Percentiles rank a stretch among this genome's conserved stretches.
Conservation (phyloP, 2,797 vertebrate genomes). For the Pelobates cultripes region DNA sequence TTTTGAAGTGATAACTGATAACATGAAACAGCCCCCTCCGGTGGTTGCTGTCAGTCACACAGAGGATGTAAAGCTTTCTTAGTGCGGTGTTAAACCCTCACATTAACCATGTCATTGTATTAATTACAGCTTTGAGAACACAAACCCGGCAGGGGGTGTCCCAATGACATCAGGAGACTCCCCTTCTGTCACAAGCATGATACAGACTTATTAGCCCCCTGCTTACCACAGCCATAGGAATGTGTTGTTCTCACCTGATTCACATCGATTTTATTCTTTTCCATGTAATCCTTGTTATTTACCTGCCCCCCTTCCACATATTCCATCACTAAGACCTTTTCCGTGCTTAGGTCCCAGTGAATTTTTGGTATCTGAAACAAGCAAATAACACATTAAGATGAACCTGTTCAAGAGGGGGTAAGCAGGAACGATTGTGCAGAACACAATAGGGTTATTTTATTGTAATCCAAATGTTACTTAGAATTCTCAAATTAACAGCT, state of each 20-base stretch:
- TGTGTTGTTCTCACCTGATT: constrained; percentile 80
- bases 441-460: too few species aligned
- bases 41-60: constrained; percentile 11
- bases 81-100: neutral
- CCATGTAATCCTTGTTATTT: constrained; percentile 90
- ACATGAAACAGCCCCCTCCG: neutral
- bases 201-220: constrained; percentile 21
- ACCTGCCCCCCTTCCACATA: constrained; percentile 93
- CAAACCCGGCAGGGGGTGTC: constrained; percentile 1
- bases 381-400: constrained; percentile 10
- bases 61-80: constrained; percentile 24
- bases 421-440: too few species aligned
- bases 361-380: constrained; percentile 86
- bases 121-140: constrained; percentile 27
- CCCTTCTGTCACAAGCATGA: constrained; percentile 1
- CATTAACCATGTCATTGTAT: constrained; percentile 20
- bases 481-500: too few species aligned
- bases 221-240: neutral
- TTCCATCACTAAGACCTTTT: constrained; percentile 93
- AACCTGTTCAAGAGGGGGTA: too few species aligned
- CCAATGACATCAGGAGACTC: constrained; percentile 6
- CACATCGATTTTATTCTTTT: constrained; percentile 82
- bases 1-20: too few species aligned
- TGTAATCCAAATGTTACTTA: too few species aligned
- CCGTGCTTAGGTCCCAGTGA: constrained; percentile 92